Evolutionary conservation across 2,113 vertebrate genomes (phyloP).

Genomic region (Haemorhous mexicanus): DNA sequence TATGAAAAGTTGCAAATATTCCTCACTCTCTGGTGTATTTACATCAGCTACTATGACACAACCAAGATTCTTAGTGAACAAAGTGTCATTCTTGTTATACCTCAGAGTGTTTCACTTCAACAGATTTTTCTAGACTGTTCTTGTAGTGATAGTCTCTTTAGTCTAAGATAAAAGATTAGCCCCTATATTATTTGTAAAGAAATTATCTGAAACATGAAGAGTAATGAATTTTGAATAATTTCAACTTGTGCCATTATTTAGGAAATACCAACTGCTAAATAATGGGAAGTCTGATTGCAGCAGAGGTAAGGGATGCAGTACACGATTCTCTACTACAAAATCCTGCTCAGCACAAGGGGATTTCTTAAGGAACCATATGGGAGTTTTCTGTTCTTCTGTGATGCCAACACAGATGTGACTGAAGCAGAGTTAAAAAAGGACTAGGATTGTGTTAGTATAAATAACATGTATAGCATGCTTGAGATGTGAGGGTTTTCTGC

Average conservation of each 20-base stretch:
- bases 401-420: conserved; percentile 11
- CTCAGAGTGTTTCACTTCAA: background rate
- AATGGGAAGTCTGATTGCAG: background rate
- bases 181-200: background rate
- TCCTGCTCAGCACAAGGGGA: background rate
- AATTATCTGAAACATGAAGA: background rate
- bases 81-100: background rate
- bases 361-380: conserved; percentile 21
- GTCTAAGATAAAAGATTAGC: background rate
- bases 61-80: background rate
- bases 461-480: background rate
- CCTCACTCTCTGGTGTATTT: background rate
- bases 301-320: background rate
- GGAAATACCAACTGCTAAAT: background rate
- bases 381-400: background rate
- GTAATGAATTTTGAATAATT: background rate
- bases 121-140: background rate
- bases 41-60: background rate
- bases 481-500: background rate
- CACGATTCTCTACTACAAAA: background rate
- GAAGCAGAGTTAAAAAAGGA: background rate
- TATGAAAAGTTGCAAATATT: background rate
- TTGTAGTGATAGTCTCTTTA: background rate
- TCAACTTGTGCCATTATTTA: background rate
- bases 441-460: background rate